phyloP scores from a whole-genome alignment of 1,140 invertebrate genomes.

The Maconellicoccus hirsutus region DNA sequence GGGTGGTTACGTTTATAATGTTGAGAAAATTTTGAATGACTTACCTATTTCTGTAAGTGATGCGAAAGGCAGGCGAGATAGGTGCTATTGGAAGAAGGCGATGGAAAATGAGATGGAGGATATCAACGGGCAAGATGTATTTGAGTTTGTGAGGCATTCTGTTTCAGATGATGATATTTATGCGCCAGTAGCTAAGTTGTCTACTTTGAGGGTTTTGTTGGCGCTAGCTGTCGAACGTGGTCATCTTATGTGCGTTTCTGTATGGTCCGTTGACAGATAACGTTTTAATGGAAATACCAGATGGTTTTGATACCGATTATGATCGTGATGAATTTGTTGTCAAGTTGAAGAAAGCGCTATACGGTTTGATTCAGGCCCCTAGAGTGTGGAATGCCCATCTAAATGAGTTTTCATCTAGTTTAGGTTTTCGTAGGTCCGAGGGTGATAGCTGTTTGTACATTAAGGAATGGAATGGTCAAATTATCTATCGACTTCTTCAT shows the following conservation, averaged over 20 bases:
- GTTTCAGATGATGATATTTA: too few species aligned
- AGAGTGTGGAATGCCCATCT: neutral
- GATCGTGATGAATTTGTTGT: neutral
- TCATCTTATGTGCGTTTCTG: neutral
- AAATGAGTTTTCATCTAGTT: too few species aligned
- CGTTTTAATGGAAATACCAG: neutral
- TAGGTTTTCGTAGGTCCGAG: too few species aligned
- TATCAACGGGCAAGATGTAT: slow-evolving; percentile 30
- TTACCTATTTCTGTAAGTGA: neutral
- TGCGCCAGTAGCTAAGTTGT: neutral
- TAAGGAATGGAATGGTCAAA: too few species aligned
- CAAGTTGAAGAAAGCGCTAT: neutral
- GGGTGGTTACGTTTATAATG: neutral
- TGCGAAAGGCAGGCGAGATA: neutral
- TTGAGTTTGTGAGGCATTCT: too few species aligned
- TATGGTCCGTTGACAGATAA: neutral
- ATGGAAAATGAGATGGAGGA: neutral
- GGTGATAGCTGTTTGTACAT: too few species aligned
- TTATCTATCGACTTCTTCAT: too few species aligned
- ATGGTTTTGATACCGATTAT: too few species aligned
- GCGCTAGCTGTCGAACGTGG: neutral
- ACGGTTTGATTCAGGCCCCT: neutral
- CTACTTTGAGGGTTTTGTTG: neutral
- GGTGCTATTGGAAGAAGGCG: neutral
- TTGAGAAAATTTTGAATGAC: neutral